Percentiles rank a stretch among this genome's conserved stretches.
These are phyloP conservation scores for Ariopsis seemanni DNA, from an alignment of 2,113 vertebrate species.

Conservation along the genomic window DNA sequence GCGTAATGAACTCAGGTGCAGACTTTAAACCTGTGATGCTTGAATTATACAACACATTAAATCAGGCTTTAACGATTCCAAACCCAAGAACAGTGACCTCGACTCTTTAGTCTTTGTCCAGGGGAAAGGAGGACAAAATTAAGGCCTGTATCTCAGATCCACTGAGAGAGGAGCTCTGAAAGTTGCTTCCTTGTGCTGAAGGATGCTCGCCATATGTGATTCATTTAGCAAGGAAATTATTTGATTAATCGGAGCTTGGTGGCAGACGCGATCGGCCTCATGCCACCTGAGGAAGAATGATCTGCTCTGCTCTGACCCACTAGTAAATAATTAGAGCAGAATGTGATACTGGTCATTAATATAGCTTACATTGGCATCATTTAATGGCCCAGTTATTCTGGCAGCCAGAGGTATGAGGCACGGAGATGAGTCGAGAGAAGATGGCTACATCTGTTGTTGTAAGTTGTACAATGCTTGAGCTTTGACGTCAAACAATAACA, in stretches of 20 bases:
- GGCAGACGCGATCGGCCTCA: slow-evolving; percentile 51
- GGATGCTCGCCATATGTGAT: slow-evolving; percentile 54
- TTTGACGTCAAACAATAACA: neutral
- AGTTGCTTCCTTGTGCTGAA: slow-evolving; percentile 1
- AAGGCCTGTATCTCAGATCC: slow-evolving; percentile 2
- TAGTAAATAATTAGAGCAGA: slow-evolving; percentile 63
- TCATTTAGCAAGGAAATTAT: slow-evolving; percentile 50
- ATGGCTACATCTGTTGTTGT: slow-evolving; percentile 27
- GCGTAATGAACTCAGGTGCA: slow-evolving; percentile 41
- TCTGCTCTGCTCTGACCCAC: slow-evolving; percentile 52
- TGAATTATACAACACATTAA: slow-evolving; percentile 56
- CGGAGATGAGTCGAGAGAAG: slow-evolving; percentile 15
- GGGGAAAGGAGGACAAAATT: slow-evolving; percentile 34
- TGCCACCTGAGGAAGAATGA: slow-evolving; percentile 56
- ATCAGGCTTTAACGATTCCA: slow-evolving; percentile 43
- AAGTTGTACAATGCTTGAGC: neutral
- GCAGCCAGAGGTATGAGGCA: slow-evolving; percentile 30
- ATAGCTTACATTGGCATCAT: slow-evolving; percentile 49
- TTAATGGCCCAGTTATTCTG: slow-evolving; percentile 52
- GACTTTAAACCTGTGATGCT: slow-evolving; percentile 33
- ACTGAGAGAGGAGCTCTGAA: neutral
- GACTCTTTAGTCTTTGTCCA: slow-evolving; percentile 16
- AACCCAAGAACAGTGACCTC: slow-evolving; percentile 29
- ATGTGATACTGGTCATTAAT: slow-evolving; percentile 57
- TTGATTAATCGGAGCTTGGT: slow-evolving; percentile 58